Evolutionary conservation across 2,888 invertebrate species (phyloP), one percentile per base, ranked within the genome.

Genomic region (Ceriagrion tenellum): DNA sequence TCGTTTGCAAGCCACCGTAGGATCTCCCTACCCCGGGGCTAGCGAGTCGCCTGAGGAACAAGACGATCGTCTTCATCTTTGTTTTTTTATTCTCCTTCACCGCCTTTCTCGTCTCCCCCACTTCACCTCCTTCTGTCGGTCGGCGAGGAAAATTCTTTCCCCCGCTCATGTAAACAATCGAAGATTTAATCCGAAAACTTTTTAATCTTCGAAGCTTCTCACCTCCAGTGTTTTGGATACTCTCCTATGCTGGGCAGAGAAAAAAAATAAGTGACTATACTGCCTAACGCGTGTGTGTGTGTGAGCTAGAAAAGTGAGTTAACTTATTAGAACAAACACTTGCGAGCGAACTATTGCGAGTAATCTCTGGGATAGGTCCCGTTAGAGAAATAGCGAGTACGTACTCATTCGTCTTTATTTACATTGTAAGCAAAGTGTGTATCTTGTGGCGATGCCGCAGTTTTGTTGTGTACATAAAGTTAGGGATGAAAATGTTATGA

Each of bases 11-110:
- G 97, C 97, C 97, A 97, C 96, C 97, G 97, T 40, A 96, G 97
- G 96, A 96, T 96, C 96, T 96, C 97, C 96, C 97, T 97, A 97
- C 97, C 97, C 97, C 97, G 97, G 97, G 97, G 96, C 96, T 8
- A 8, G 47, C 96, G 96, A 96, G 96, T 97, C 96, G 96, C 96
- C 96, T 96, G 96, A 96, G 96, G 96, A 69, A n/a, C 26, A 35
- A 81, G 81, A 26, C 81, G 81, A 81, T 81, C 81, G 35, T 81
- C 81, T 35, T 81, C 81, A 69, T 69, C 69, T n/a, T n/a, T 23
- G n/a, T 47, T 69, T 18, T 18, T 81, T 81, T 81, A 18, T 81
- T 81, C 81, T 35, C 13, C 35, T 13, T 35, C 35, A 0, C 16
- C 13, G 8, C 35, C 18, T 16, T 81, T 69, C 69, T 81, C 81